Evolutionary conservation across 2,113 vertebrate species (phyloP).

Genomic region (Saguinus midas): DNA sequence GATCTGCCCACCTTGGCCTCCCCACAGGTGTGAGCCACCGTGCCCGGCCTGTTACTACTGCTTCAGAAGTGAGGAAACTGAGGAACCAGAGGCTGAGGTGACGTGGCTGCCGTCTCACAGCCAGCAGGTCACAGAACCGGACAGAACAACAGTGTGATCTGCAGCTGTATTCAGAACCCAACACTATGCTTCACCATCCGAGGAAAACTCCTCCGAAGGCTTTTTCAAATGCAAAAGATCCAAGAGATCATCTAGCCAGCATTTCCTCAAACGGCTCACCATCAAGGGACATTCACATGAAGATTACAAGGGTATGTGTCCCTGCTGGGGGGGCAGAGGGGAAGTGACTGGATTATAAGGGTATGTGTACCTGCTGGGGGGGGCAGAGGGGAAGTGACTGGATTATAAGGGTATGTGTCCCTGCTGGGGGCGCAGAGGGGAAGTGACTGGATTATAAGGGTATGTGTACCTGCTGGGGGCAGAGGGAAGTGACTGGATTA

Average conservation of each 20-base stretch:
- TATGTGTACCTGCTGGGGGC: too few relatives aligned
- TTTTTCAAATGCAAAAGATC: background rate
- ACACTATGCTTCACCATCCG: background rate
- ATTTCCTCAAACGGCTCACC: background rate
- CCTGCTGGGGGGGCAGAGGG: too few relatives aligned
- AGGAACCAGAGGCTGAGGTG: background rate
- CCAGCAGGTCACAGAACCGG: background rate
- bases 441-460: background rate
- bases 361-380: too few relatives aligned
- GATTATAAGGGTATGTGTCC: background rate
- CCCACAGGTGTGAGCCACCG: too few relatives aligned
- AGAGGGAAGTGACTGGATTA: background rate
- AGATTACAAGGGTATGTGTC: too few relatives aligned
- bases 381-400: too few relatives aligned
- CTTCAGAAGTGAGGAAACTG: background rate
- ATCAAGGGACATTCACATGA: background rate
- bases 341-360: too few relatives aligned
- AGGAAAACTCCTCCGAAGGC: background rate
- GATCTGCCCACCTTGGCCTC: too few relatives aligned
- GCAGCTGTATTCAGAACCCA: background rate
- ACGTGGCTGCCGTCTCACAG: background rate
- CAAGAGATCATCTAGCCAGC: background rate
- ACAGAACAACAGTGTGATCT: background rate
- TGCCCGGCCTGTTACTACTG: too few relatives aligned
- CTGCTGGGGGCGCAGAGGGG: background rate